phyloP scores from a whole-genome alignment of 2,113 vertebrate genomes.

The Petaurus breviceps region DNA sequence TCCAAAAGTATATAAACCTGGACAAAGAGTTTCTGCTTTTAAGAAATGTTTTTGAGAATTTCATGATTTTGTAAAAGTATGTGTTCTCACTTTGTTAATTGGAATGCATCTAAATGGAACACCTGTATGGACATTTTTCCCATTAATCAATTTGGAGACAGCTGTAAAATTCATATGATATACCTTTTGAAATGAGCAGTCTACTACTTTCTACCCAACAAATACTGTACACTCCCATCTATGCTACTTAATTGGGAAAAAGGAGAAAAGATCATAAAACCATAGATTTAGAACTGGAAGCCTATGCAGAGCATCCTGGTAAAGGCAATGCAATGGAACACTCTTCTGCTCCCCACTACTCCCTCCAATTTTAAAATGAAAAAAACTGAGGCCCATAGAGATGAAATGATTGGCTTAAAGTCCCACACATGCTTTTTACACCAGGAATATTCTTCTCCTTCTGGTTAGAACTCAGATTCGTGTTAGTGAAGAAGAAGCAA shows the following conservation, averaged over 20 bases:
- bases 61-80: background rate
- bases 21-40: background rate
- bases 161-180: background rate
- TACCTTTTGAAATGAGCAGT: background rate
- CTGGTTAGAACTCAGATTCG: background rate
- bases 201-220: background rate
- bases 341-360: background rate
- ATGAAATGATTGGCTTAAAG: no score
- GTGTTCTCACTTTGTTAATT: background rate
- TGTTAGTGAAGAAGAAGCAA: background rate
- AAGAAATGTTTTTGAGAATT: background rate
- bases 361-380: background rate
- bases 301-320: background rate
- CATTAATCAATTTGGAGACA: background rate
- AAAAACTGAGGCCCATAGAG: no score
- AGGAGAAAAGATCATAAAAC: background rate
- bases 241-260: background rate
- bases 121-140: background rate
- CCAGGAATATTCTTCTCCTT: background rate
- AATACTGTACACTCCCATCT: background rate
- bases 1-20: background rate
- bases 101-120: background rate
- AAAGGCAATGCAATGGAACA: background rate
- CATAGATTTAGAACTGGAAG: background rate
- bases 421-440: background rate